Base-by-base conservation (phyloP, 2,113 vertebrate genomes). In the Mormyrus lacerda region DNA sequence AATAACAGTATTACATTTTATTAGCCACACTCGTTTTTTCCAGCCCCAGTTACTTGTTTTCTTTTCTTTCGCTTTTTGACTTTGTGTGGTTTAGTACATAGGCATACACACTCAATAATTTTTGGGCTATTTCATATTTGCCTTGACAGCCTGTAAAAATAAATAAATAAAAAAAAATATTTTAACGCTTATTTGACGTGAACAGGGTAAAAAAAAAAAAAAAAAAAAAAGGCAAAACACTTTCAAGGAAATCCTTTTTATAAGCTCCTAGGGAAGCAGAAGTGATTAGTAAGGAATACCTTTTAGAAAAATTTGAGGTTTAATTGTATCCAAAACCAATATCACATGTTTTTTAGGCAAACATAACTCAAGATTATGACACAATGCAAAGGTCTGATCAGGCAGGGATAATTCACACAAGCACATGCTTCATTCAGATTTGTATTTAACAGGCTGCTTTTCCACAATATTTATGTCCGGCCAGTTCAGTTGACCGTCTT, bases 1-100 rank as follows among this genome's bases (percentile, higher is more conserved):
- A 92, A 90, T 92, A 92, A 94, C 92, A 89, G 90, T 24, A 85
- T 89, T 58, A 50, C 39, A 61, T 85, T 89, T 85, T 87, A 91
- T 55, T 93, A 91, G 93, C 93, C 93, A 89, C 47, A 51, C 73
- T 89, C 90, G 39, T 21, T 61, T 86, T 87, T 87, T 69, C 73
- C 73, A 35, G 2, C 73, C 35, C 73, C 35, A 42, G n/a, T 19
- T 8, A 42, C 58, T 87, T 65, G 84, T 92, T 92, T 90, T 91
- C 51, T 51, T 79, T 88, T 91, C 51, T 87, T 42, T 73, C 48
- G 85, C 87, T 91, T 58, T 87, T 85, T 27, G 21, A 85, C 89
- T 91, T 82, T 90, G 86, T 85, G 76, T 90, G 48, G 24, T 91
- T 93, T 88, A 90, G 85, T 90, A 85, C 35, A 4, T 27, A 90